Evolutionary conservation across 1,140 invertebrate genomes (phyloP), one percentile per base, ranked within the genome.

Genomic region (Hydropsyche tenuis): DNA sequence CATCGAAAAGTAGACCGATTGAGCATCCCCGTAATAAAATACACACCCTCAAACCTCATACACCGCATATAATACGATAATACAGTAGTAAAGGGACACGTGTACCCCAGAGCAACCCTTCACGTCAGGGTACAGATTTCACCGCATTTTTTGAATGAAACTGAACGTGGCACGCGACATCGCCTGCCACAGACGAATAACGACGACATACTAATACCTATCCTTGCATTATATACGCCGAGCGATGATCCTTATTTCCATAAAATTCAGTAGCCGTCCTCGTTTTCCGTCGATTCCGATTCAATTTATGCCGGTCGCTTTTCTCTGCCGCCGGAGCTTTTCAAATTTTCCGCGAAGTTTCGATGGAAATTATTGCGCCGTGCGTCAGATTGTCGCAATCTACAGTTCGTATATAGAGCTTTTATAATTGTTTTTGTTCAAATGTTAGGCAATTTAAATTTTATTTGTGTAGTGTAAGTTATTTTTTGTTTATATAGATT

Each of bases 171-270:
- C 65, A 68, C 65, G 65, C 65, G 65, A 68, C 65, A 68, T 68
- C 46, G 65, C 65, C 65, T 68, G 65, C 45, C 45, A 48, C 12
- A 2, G 1, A 6, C 6, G 20, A 22, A 68, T 68, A 68, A 68
- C 43, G 5, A 16, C 22, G 37, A 68, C 65, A 27, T 48, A 22
- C 45, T 14, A 12, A 46, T 48, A n/a, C 46, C 45, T 16, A 43
- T 48, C 22, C 23, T n/a, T n/a, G n/a, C n/a, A n/a, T n/a, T n/a
- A n/a, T n/a, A n/a, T n/a, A n/a, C n/a, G n/a, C 30, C 30, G 30
- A 37, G 5, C 22, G 43, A 68, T 46, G n/a, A 14, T 68, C 65
- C 46, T 68, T 66, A 66, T 45, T 66, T 66, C 60, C 60, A 63
- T 63, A 63, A 63, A 30, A 25, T 63, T 25, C 60, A 14, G 11